Evolutionary conservation across 2,113 vertebrate species (phyloP).

Genomic region (Tylochromis polylepis): DNA sequence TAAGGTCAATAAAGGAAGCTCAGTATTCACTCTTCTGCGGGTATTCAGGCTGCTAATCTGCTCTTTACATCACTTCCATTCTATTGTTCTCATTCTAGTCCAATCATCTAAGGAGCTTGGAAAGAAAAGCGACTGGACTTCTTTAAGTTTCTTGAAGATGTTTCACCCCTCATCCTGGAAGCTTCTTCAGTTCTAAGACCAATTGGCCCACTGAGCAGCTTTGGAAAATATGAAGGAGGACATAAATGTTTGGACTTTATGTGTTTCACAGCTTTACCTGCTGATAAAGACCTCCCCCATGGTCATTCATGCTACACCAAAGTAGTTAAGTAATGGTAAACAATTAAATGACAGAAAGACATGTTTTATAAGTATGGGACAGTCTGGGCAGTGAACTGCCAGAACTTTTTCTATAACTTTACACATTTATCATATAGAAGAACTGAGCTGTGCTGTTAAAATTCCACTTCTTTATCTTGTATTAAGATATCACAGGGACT

Average conservation of each 20-base stretch:
- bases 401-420: background rate
- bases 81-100: background rate
- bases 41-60: background rate
- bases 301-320: background rate
- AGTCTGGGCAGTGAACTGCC: background rate
- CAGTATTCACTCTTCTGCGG: accelerated
- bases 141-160: background rate
- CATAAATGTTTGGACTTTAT: too few species aligned
- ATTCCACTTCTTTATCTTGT: background rate
- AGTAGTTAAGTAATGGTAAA: background rate
- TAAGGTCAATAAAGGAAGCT: background rate
- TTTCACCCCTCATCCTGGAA: accelerated
- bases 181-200: background rate
- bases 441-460: accelerated
- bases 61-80: background rate
- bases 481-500: accelerated
- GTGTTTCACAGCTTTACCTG: accelerated
- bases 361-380: accelerated
- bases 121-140: accelerated
- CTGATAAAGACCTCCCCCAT: background rate
- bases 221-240: background rate
- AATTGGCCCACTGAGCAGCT: accelerated
- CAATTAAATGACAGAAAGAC: background rate
- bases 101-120: background rate
- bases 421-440: background rate